Conservation (phyloP, 2,888 invertebrate species). For the Dioctria rufipes region DNA sequence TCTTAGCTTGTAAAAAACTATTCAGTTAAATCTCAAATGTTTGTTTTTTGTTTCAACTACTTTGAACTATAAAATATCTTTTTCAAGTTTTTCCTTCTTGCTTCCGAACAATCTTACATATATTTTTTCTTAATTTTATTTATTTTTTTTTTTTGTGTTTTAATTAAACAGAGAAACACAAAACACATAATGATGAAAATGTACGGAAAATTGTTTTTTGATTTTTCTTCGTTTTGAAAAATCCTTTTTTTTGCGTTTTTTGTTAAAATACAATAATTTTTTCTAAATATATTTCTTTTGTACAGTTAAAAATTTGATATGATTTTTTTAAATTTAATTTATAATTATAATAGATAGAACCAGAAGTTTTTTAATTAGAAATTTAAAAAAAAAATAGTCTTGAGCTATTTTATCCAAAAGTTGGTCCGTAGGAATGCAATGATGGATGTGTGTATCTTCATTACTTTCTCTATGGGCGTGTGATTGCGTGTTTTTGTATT, state of each 20-base stretch:
- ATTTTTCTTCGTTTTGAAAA: neutral
- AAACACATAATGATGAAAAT: slow-evolving; percentile 50
- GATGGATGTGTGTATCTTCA: neutral
- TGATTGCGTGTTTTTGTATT: neutral
- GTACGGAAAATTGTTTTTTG: slow-evolving; percentile 51
- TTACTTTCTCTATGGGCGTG: too few relatives aligned
- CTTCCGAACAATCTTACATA: slow-evolving; percentile 48
- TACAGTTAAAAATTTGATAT: slow-evolving; percentile 55
- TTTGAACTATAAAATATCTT: slow-evolving; percentile 37
- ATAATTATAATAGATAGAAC: neutral
- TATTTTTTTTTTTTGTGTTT: slow-evolving; percentile 24
- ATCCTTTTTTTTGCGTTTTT: too few relatives aligned
- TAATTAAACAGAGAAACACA: neutral
- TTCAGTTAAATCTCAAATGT: neutral
- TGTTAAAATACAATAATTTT: neutral
- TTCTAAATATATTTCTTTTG: slow-evolving; percentile 43
- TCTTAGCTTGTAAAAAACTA: neutral
- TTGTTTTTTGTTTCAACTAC: slow-evolving; percentile 29
- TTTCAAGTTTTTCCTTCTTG: neutral
- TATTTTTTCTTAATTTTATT: slow-evolving; percentile 9
- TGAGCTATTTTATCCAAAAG: slow-evolving; percentile 19
- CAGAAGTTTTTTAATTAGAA: neutral
- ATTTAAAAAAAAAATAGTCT: slow-evolving; percentile 19
- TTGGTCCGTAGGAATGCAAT: slow-evolving; percentile 24
- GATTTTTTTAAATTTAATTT: slow-evolving; percentile 44